Conservation (phyloP, 2,888 invertebrate species). For the Dyspetes luteomarginatus region DNA sequence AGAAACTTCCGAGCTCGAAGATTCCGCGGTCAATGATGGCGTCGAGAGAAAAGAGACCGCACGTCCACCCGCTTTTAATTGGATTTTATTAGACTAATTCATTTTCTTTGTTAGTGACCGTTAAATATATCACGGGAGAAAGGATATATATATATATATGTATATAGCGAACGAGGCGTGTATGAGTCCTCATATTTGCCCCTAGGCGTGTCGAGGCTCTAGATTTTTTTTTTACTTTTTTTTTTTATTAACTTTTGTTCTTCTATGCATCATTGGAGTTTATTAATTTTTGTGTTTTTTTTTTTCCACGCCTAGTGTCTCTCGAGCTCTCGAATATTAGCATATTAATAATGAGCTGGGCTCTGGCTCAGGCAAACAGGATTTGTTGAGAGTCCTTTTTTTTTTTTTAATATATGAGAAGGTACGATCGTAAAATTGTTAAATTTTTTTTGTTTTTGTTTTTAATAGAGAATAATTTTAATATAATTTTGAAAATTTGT, state of each 20-base stretch:
- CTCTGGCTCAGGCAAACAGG: neutral
- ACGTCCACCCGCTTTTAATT: constrained; percentile 69
- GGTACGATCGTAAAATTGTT: constrained; percentile 37
- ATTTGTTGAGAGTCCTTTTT: neutral
- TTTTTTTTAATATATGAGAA: neutral
- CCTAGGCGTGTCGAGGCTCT: constrained; percentile 60
- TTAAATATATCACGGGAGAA: constrained; percentile 13
- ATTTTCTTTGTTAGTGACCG: constrained; percentile 61
- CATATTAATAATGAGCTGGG: constrained; percentile 62
- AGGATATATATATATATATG: no score
- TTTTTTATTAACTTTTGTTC: constrained; percentile 30
- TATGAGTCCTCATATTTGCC: constrained; percentile 30
- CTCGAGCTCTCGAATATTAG: constrained; percentile 52
- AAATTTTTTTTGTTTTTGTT: neutral
- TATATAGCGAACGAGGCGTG: constrained; percentile 34
- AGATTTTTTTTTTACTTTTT: constrained; percentile 35
- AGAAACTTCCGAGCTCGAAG: no score
- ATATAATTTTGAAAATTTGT: constrained; percentile 18
- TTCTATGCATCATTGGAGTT: constrained; percentile 36
- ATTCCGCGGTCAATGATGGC: constrained; percentile 50
- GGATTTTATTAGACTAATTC: constrained; percentile 75
- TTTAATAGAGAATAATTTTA: neutral
- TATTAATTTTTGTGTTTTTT: constrained; percentile 11
- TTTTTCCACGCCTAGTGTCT: constrained; percentile 21
- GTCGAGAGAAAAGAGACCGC: constrained; percentile 42